A percentile compares a stretch with the other conserved stretches of the same genome.
These are phyloP conservation scores for Melipona quadrifasciata DNA, from an alignment of 1,140 invertebrate species.

Conservation along the genomic window DNA sequence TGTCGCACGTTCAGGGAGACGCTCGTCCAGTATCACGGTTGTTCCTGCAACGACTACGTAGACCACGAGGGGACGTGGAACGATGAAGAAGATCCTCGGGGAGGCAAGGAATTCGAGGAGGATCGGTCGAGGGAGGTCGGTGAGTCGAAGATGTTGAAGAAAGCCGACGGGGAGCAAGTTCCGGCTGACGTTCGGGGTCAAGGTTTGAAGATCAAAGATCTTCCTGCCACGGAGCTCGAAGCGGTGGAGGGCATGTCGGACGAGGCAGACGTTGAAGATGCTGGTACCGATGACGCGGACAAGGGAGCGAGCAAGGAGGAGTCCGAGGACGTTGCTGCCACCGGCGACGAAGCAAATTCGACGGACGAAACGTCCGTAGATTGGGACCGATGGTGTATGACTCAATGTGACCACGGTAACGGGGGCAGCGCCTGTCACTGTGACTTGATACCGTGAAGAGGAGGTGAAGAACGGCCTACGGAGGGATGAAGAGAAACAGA, in stretches of 20 bases:
- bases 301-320: too few species aligned
- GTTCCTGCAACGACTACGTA: constrained; percentile 24
- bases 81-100: not conserved
- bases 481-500: not conserved
- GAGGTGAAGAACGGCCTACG: too few species aligned
- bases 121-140: not conserved
- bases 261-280: not conserved
- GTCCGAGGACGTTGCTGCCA: not conserved
- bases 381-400: constrained; percentile 80
- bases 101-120: not conserved
- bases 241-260: not conserved
- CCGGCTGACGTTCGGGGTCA: not conserved
- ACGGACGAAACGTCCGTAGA: constrained; percentile 49
- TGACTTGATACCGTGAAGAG: constrained; percentile 81
- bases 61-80: not conserved
- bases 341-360: not conserved
- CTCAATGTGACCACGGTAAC: constrained; percentile 80
- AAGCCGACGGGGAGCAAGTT: not conserved
- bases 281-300: not conserved
- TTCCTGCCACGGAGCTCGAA: not conserved
- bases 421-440: constrained; percentile 83
- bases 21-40: constrained; percentile 1
- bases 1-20: constrained; percentile 38
- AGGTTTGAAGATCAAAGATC: not conserved
- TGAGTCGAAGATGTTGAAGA: not conserved